These are phyloP conservation scores for Pollenia griseotomentosa DNA, from an alignment of 2,888 invertebrate species.

Conservation along the genomic window DNA sequence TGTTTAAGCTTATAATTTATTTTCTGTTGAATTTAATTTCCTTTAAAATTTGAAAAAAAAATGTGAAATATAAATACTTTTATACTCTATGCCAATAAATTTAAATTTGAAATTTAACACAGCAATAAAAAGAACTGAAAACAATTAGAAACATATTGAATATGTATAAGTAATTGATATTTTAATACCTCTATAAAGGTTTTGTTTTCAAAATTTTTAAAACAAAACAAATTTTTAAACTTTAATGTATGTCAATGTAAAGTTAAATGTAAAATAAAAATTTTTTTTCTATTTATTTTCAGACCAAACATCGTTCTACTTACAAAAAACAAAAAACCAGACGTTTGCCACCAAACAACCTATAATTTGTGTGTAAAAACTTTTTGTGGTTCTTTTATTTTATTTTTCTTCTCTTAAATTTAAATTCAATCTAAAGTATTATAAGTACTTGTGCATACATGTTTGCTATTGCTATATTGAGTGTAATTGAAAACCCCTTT, in stretches of 20 bases:
- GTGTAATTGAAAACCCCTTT: constrained; percentile 69
- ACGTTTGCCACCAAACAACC: constrained; percentile 51
- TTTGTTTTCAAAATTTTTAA: background rate
- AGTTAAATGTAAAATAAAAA: constrained; percentile 44
- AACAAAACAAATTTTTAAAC: constrained; percentile 27
- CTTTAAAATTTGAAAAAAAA: constrained; percentile 41
- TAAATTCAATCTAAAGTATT: constrained; percentile 27
- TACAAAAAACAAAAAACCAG: constrained; percentile 15
- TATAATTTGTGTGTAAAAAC: constrained; percentile 56
- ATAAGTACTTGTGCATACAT: constrained; percentile 27
- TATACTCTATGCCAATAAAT: constrained; percentile 56
- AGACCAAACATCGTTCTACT: constrained; percentile 60
- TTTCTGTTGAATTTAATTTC: constrained; percentile 49
- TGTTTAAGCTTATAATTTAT: constrained; percentile 12
- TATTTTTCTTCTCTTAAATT: constrained; percentile 41
- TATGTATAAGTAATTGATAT: constrained; percentile 63
- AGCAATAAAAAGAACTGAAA: constrained; percentile 23
- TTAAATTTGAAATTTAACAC: constrained; percentile 39
- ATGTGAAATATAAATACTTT: constrained; percentile 31
- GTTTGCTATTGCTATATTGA: constrained; percentile 58
- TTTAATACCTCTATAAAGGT: constrained; percentile 41
- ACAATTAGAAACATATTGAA: constrained; percentile 55
- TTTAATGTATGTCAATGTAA: constrained; percentile 66
- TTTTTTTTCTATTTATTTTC: constrained; percentile 41
- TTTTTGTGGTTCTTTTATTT: constrained; percentile 44